phyloP scores from a whole-genome alignment of 2,113 vertebrate species.

The Pedionomus torquatus region DNA sequence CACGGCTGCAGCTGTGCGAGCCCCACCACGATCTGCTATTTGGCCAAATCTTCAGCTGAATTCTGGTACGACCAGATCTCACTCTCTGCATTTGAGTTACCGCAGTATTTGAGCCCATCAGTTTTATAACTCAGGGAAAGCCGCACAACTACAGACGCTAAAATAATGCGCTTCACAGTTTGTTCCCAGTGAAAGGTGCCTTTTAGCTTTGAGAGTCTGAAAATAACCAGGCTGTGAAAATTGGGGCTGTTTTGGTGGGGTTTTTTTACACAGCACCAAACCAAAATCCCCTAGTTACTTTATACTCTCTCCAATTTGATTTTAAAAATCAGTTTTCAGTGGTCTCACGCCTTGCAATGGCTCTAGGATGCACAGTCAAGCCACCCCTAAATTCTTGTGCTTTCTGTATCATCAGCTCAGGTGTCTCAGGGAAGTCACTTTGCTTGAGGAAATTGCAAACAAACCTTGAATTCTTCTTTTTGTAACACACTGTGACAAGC shows the following conservation, averaged over 20 bases:
- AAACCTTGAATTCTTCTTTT: neutral
- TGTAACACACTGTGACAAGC: neutral
- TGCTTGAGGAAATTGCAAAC: neutral
- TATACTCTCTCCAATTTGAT: neutral
- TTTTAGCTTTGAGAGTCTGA: neutral
- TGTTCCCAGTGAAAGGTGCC: neutral
- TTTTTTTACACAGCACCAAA: neutral
- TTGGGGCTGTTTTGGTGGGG: rapidly evolving
- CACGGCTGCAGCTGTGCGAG: neutral
- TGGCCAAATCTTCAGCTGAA: neutral
- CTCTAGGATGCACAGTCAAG: neutral
- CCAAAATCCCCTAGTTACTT: neutral
- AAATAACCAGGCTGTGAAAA: slow-evolving; percentile 17
- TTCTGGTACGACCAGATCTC: neutral
- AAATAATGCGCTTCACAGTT: neutral
- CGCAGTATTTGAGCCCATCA: neutral
- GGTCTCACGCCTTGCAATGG: neutral
- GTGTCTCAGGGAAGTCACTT: neutral
- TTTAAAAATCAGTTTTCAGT: neutral
- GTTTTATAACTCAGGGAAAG: neutral
- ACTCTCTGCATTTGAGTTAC: neutral
- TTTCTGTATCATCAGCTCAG: rapidly evolving
- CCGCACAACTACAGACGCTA: neutral
- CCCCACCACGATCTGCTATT: neutral
- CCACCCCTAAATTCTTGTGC: neutral